Evolutionary conservation across 2,888 invertebrate species (phyloP), one percentile per base, ranked within the genome.

Genomic region (Dasysyrphus albostriatus): DNA sequence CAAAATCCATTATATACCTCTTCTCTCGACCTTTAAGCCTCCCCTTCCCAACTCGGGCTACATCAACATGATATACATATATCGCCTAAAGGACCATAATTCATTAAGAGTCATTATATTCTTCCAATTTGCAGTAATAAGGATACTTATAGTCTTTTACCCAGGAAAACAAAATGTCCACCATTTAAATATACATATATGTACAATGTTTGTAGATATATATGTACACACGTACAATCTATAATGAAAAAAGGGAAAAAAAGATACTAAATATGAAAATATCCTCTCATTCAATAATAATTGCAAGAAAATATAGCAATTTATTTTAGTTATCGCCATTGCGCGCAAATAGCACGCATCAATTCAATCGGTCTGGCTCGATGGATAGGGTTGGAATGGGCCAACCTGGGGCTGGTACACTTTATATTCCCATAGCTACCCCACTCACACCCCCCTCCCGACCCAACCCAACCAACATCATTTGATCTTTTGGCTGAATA

Each of bases 101-200:
- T 82, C 77, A 81, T 63, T 37, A 70, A 77, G 69, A 56, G n/a
- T 69, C 59, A 24, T 59, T 69, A 73, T 81, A 74, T 73, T 82
- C 77, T 78, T 85, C 85, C 85, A 82, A 85, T 85, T 82, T 82
- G 82, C 85, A 82, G 74, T 85, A 82, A 85, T 85, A 87, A 87
- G 69, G 78, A 87, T 75, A 83, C 82, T 87, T 83, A 87, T 78
- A 63, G 78, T 7, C 69, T 65, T 73, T 85, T 73, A 49, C 42
- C 24, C 24, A 63, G 16, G 16, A 10, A 47, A 61, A 58, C 47
- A 49, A 54, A 75, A 44, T 39, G 34, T 49, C 63, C 63, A 63
- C 12, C 14, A 29, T 42, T 37, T n/a, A 44, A 3, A 29, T 32
- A 14, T 12, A n/a, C n/a, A n/a, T n/a, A n/a, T n/a, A n/a, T n/a